phyloP scores from a whole-genome alignment of 2,797 vertebrate species.

The Melopsittacus undulatus region DNA sequence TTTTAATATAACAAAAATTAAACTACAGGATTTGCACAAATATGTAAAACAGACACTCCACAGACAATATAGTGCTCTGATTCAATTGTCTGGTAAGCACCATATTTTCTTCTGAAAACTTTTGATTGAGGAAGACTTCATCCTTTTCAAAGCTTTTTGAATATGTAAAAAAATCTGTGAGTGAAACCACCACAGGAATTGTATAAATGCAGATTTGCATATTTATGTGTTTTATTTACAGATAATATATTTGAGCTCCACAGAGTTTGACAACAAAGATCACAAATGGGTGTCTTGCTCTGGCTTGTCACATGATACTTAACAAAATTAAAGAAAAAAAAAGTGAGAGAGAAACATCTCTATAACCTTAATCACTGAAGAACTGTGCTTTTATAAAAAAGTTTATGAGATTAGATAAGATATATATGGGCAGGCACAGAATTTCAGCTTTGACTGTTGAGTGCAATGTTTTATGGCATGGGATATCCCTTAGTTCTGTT shows the following conservation, averaged over 20 bases:
- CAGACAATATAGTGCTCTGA: neutral
- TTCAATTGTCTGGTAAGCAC: neutral
- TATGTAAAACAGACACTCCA: neutral
- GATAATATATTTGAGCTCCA: neutral
- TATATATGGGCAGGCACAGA: neutral
- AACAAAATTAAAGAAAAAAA: neutral
- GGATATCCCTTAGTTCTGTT: neutral
- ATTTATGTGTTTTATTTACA: neutral
- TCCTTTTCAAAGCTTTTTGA: neutral
- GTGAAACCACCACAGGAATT: neutral
- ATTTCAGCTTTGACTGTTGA: neutral
- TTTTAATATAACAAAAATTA: neutral
- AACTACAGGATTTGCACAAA: neutral
- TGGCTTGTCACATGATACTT: neutral
- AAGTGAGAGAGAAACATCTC: neutral
- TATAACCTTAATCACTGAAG: neutral
- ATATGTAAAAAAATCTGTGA: neutral
- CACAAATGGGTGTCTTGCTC: neutral
- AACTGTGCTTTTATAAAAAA: neutral
- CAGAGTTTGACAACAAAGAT: neutral
- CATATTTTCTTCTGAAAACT: neutral
- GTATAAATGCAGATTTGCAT: neutral
- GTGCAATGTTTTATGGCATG: neutral
- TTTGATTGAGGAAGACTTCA: neutral
- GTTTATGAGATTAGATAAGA: neutral